phyloP scores from a whole-genome alignment of 2,888 invertebrate species.

The Scrobipalpa costella region DNA sequence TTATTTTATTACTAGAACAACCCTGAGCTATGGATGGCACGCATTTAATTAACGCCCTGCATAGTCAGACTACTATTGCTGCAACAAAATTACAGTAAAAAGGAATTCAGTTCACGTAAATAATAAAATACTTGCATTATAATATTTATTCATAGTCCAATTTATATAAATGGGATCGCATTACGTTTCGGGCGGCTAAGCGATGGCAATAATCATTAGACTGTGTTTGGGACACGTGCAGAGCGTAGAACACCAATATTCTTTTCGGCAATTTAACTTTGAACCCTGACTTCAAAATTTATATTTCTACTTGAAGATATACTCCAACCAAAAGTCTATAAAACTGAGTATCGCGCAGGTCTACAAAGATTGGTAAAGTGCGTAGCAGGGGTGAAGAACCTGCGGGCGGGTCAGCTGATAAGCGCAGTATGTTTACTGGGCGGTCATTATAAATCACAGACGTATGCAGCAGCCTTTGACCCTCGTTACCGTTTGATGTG shows the following conservation, averaged over 20 bases:
- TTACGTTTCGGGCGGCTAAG: conserved; percentile 32
- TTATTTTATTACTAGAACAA: too few species aligned
- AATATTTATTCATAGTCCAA: conserved; percentile 25
- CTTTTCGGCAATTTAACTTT: conserved; percentile 9
- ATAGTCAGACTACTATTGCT: background rate
- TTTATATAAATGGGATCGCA: conserved; percentile 27
- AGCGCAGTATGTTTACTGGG: conserved; percentile 62
- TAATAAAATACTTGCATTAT: conserved; percentile 21
- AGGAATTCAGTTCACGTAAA: conserved; percentile 22
- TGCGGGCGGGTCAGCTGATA: conserved; percentile 55
- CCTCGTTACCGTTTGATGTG: conserved; percentile 60
- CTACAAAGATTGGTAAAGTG: background rate
- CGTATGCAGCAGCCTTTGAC: conserved; percentile 62
- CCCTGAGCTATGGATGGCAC: too few species aligned
- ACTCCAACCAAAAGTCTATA: too few species aligned
- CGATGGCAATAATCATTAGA: conserved; percentile 45
- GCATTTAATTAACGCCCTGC: too few species aligned
- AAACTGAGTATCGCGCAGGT: background rate
- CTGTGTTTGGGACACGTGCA: conserved; percentile 38
- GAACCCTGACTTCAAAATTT: conserved; percentile 7
- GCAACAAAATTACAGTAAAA: background rate
- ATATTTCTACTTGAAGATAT: background rate
- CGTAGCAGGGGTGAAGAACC: conserved; percentile 62
- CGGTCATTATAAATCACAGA: conserved; percentile 71
- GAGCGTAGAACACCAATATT: conserved; percentile 28